A percentile compares a stretch with the other conserved stretches of the same genome.
phyloP scores from a whole-genome alignment of 2,888 invertebrate species.

The Teleogryllus oceanicus region DNA sequence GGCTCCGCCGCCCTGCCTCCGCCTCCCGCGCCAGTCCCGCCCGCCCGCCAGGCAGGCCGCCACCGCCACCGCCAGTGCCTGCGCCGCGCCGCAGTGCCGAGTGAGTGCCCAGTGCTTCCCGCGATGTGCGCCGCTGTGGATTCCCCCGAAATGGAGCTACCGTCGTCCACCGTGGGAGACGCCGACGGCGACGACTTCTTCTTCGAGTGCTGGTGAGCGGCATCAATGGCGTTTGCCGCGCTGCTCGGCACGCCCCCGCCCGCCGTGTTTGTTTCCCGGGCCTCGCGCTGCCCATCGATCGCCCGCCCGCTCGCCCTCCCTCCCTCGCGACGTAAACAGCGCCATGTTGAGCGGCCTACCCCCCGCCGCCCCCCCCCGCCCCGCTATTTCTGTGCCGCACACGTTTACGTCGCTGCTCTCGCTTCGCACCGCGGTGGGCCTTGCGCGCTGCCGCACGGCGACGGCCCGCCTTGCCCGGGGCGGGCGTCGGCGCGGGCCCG shows the following conservation, averaged over 20 bases:
- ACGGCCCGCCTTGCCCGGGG: neutral
- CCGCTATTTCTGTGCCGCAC: no score
- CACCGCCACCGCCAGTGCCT: neutral
- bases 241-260: neutral
- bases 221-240: slow-evolving; percentile 18
- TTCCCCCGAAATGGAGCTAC: neutral
- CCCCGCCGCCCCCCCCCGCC: neutral
- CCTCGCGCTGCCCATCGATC: neutral
- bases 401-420: no score
- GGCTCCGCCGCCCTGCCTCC: slow-evolving; percentile 32
- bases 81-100: slow-evolving; percentile 19
- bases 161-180: neutral
- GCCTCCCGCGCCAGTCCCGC: slow-evolving; percentile 32
- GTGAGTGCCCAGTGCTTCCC: neutral
- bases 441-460: neutral
- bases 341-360: neutral
- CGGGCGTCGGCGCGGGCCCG: neutral
- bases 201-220: slow-evolving; percentile 24
- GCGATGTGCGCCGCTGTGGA: neutral
- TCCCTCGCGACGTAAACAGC: neutral
- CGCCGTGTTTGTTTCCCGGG: neutral
- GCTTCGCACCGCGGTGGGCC: neutral
- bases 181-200: slow-evolving; percentile 23
- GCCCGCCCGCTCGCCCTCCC: neutral
- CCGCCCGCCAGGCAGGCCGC: slow-evolving; percentile 24